phyloP scores from a whole-genome alignment of 1,140 invertebrate species.

The Bathynomus jamesi region DNA sequence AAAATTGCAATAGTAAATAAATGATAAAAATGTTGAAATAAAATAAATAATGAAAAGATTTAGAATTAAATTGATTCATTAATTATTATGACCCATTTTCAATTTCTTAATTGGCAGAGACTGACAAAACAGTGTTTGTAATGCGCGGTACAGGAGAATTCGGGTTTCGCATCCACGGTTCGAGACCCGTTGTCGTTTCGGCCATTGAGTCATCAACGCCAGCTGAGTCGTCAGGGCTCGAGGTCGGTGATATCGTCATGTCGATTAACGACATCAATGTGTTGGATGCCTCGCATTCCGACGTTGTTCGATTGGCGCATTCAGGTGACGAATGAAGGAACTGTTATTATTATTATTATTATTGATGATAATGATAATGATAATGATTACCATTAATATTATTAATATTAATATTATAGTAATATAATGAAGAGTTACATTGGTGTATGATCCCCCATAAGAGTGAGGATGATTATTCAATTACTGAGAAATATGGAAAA shows the following conservation, averaged over 20 bases:
- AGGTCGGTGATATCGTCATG: constrained; percentile 89
- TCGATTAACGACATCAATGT: constrained; percentile 84
- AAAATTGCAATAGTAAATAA: too few species aligned
- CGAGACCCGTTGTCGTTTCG: constrained; percentile 88
- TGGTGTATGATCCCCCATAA: too few species aligned
- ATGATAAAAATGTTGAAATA: too few species aligned
- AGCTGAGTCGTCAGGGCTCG: constrained; percentile 54
- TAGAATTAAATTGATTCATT: too few species aligned
- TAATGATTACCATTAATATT: background rate
- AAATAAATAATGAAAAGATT: too few species aligned
- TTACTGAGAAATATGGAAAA: too few species aligned
- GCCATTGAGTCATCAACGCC: constrained; percentile 79
- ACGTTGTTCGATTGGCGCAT: constrained; percentile 88
- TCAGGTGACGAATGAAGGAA: constrained; percentile 67
- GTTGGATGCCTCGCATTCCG: constrained; percentile 82
- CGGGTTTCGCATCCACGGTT: constrained; percentile 90
- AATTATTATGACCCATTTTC: too few species aligned
- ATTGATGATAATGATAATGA: background rate
- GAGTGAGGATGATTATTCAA: too few species aligned
- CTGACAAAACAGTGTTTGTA: constrained; percentile 75
- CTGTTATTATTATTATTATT: too few species aligned
- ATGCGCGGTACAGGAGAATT: constrained; percentile 78
- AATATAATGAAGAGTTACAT: too few species aligned
- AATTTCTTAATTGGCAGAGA: constrained; percentile 54
- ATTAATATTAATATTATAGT: background rate